Evolutionary conservation across 2,113 vertebrate species (phyloP).

Genomic region (Elachura formosa): DNA sequence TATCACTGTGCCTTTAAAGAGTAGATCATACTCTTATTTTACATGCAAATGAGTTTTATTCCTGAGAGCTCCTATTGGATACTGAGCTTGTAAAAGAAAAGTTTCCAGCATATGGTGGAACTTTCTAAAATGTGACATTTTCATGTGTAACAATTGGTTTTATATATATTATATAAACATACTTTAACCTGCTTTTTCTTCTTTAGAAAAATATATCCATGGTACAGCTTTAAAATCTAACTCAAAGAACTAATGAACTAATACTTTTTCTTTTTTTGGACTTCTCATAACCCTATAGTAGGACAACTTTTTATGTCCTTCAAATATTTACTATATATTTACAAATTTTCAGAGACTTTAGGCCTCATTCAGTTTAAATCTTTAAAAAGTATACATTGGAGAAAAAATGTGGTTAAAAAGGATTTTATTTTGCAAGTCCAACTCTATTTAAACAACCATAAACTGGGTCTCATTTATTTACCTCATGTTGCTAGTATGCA

Average conservation of each 20-base stretch:
- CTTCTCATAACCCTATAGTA: neutral
- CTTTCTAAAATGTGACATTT: constrained; percentile 41
- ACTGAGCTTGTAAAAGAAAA: constrained; percentile 65
- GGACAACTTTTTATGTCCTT: neutral
- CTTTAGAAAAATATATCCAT: neutral
- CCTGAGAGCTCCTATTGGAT: constrained; percentile 70
- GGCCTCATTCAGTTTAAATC: neutral
- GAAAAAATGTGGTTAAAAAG: neutral
- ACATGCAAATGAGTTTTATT: constrained; percentile 77
- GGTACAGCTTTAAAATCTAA: neutral
- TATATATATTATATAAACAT: neutral
- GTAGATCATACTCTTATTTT: constrained; percentile 75
- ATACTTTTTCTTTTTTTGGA: neutral
- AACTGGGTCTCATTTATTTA: neutral
- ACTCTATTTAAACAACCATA: neutral
- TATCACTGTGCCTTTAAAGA: constrained; percentile 77
- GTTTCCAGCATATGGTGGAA: constrained; percentile 41
- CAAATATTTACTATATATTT: neutral
- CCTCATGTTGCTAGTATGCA: neutral
- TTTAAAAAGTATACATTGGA: neutral
- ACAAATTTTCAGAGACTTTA: neutral
- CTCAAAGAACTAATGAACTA: neutral
- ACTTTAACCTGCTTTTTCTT: neutral
- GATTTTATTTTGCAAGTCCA: neutral
- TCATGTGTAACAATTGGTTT: neutral